Evolutionary conservation across 2,797 vertebrate genomes (phyloP), one percentile per base, ranked within the genome.

Genomic region (Enteromius thamalakanensis): DNA sequence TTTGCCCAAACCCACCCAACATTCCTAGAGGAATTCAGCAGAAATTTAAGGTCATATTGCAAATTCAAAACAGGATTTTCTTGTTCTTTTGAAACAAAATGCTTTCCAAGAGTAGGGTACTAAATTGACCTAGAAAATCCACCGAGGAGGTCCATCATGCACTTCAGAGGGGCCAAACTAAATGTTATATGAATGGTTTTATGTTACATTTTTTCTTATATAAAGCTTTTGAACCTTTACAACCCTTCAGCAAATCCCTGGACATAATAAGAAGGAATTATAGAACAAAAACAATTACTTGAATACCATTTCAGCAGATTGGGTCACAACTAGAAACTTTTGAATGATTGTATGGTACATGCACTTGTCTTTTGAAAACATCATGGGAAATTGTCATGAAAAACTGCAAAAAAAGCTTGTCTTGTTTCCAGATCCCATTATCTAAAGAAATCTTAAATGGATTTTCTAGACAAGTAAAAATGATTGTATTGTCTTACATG

Each of bases 51-150:
- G 42, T 70, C 68, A 47, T 47, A 47, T 17, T 23, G n/a, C 42
- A 47, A 71, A 71, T 49, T 71, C 42, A 71, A 71, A 71, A 71
- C 42, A 71, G 69, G 69, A 47, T 49, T 26, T 71, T 29, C 23
- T 49, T 71, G 23, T 15, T 26, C 6, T 71, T 71, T 71, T 71
- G 23, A 71, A 71, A 47, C 42, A 19, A 71, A 71, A 47, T 23
- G 2, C 40, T 71, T 71, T 71, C 69, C 68, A 70, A 70, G 21
- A 42, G 45, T 47, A 47, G 42, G 42, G 40, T 45, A 29, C 40
- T 69, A 69, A n/a, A 70, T 7, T 23, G 6, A n/a, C 67, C n/a
- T 23, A 23, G 21, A 45, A 23, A 69, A n/a, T 69, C 67, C 67
- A 42, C 42, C 2, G 10, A 68, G 34, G 65, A 40, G 21, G 37